Conservation (phyloP, 2,113 vertebrate species). For the Cygnus buccinator region DNA sequence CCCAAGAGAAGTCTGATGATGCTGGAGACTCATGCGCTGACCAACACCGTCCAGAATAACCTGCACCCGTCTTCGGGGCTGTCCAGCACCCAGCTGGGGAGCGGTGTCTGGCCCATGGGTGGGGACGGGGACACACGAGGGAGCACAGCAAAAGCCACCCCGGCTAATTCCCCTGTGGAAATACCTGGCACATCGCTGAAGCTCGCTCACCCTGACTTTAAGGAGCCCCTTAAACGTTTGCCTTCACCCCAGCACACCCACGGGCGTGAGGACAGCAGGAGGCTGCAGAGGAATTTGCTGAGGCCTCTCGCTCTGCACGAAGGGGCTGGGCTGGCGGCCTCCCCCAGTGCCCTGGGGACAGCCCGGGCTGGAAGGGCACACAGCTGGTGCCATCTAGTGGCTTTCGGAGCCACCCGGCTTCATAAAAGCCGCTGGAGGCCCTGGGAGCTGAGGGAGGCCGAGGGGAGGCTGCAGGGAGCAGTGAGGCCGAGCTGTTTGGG, state of each 20-base stretch:
- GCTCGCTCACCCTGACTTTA: not conserved
- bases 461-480: not conserved
- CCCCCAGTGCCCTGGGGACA: not conserved
- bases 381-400: slow-evolving; percentile 64
- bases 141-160: not conserved
- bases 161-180: not conserved
- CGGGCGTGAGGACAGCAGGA: accelerated
- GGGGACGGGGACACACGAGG: accelerated
- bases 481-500: no score
- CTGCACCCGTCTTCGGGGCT: not conserved
- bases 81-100: not conserved
- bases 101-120: accelerated
- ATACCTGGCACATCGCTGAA: not conserved
- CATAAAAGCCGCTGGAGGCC: not conserved
- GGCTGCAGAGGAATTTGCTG: accelerated
- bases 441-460: not conserved
- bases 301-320: not conserved
- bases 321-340: not conserved
- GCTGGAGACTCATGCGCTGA: not conserved
- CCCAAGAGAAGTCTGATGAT: not conserved
- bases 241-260: not conserved
- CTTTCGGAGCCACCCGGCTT: not conserved
- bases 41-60: not conserved
- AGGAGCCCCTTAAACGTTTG: not conserved
- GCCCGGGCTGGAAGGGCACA: not conserved